Evolutionary conservation across 1,140 invertebrate species (phyloP).

Genomic region (Tetramorium alpestre): DNA sequence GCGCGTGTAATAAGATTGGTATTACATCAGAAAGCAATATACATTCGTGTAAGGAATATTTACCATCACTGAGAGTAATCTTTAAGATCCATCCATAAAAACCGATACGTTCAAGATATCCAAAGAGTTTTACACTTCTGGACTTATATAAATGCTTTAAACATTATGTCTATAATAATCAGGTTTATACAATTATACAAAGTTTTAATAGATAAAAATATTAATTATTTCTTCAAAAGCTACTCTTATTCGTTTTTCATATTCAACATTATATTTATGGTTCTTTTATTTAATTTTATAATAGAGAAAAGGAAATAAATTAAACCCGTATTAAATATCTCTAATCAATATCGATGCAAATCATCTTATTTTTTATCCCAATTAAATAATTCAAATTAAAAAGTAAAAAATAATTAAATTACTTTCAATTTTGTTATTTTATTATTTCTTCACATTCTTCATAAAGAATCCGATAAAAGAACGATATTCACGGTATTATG

Average conservation of each 20-base stretch:
- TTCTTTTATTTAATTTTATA: not conserved
- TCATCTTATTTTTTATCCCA: not conserved
- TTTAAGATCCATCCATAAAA: not conserved
- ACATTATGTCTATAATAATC: not conserved
- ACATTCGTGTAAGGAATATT: slow-evolving; percentile 8
- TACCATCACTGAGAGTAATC: slow-evolving; percentile 2
- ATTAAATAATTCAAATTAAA: not conserved
- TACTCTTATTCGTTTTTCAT: not conserved
- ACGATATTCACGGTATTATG: not conserved
- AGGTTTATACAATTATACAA: not conserved
- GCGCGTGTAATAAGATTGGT: slow-evolving; percentile 3
- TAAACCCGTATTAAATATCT: not conserved
- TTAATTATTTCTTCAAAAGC: not conserved
- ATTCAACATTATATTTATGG: not conserved
- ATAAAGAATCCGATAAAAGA: not conserved
- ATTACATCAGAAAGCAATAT: slow-evolving; percentile 66
- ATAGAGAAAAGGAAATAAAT: not conserved
- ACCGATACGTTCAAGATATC: not conserved
- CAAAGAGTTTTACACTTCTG: not conserved
- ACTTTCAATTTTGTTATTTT: not conserved
- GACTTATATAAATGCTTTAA: not conserved
- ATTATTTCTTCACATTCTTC: not conserved
- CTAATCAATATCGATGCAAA: not conserved
- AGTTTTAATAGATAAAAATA: not conserved
- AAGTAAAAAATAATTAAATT: not conserved